Conservation (phyloP, 1,140 invertebrate genomes). For the Battus philenor region DNA sequence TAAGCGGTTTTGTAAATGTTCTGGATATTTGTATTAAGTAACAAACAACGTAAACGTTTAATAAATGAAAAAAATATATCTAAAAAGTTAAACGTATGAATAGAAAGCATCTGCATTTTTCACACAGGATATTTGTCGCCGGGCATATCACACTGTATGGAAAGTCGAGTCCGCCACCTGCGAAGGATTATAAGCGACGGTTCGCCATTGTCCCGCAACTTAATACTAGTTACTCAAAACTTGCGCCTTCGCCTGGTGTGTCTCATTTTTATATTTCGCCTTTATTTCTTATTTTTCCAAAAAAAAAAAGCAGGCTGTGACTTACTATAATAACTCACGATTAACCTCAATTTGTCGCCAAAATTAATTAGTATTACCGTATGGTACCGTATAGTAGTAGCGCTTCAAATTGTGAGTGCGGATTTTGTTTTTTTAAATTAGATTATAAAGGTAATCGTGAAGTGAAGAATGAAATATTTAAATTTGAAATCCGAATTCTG, state of each 20-base stretch:
- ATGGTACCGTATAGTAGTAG: no score
- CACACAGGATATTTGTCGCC: constrained; percentile 25
- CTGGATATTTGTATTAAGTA: no score
- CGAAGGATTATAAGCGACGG: constrained; percentile 39
- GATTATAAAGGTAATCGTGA: no score
- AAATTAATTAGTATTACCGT: no score
- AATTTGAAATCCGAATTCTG: no score
- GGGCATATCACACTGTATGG: constrained; percentile 33
- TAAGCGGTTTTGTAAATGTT: no score
- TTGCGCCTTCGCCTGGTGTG: constrained; percentile 40
- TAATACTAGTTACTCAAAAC: constrained; percentile 22
- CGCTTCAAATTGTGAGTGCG: no score
- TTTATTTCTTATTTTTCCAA: not conserved
- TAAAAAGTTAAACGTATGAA: no score
- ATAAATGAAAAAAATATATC: no score
- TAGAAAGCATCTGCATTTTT: constrained; percentile 20
- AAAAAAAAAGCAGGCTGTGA: not conserved
- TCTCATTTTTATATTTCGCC: not conserved
- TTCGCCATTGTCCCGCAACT: constrained; percentile 35
- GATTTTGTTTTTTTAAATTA: no score
- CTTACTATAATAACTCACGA: not conserved
- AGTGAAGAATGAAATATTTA: no score
- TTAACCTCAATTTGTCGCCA: not conserved
- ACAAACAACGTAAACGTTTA: no score
- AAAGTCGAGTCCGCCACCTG: constrained; percentile 49